Conservation (phyloP, 2,888 invertebrate genomes). For the Muscina levida region DNA sequence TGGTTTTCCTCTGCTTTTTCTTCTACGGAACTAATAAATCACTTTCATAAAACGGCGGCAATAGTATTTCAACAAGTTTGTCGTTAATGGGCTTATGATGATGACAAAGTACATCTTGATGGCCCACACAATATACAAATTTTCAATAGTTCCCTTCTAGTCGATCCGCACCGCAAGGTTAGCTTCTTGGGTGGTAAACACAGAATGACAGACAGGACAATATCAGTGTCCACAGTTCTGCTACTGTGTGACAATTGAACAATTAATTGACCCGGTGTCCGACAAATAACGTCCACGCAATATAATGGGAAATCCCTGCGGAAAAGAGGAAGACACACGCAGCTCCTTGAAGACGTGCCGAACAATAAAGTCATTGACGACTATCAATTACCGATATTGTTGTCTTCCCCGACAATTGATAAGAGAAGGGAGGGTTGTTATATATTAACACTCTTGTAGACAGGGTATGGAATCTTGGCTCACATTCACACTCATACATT, state of each 20-base stretch:
- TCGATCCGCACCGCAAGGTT: neutral
- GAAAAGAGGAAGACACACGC: constrained; percentile 49
- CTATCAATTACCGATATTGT: constrained; percentile 54
- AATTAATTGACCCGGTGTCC: constrained; percentile 56
- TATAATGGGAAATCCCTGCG: constrained; percentile 42
- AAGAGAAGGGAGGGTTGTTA: constrained; percentile 27
- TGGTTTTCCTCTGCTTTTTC: no score
- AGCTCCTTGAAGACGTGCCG: constrained; percentile 24
- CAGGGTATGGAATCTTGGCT: constrained; percentile 36
- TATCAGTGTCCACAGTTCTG: constrained; percentile 58
- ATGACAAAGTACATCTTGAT: constrained; percentile 54
- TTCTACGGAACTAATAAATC: constrained; percentile 53
- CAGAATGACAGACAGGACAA: constrained; percentile 52
- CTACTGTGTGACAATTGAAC: constrained; percentile 61
- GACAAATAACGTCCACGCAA: neutral
- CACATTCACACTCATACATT: neutral
- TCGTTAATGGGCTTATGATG: constrained; percentile 59
- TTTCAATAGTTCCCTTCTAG: constrained; percentile 1
- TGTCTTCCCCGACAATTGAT: neutral
- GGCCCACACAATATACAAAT: constrained; percentile 35
- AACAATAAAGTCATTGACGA: constrained; percentile 48
- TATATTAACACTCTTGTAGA: constrained; percentile 54
- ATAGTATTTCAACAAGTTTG: constrained; percentile 64
- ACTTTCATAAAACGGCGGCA: constrained; percentile 58
- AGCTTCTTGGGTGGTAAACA: constrained; percentile 54